Conservation (phyloP, 2,113 vertebrate genomes). For the Athene noctua region DNA sequence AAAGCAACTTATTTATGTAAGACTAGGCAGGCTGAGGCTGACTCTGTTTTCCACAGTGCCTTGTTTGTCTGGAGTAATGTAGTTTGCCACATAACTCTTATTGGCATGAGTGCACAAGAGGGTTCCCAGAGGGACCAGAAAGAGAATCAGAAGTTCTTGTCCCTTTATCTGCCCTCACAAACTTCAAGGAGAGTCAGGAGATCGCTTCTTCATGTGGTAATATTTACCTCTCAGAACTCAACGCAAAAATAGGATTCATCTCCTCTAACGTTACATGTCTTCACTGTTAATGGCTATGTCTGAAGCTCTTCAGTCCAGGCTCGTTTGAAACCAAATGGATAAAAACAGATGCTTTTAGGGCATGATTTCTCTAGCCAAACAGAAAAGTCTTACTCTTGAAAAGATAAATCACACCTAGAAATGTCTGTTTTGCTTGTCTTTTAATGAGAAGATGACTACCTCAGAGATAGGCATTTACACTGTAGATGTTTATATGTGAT, state of each 20-base stretch:
- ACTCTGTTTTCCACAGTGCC: background rate
- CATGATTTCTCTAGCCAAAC: background rate
- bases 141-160: background rate
- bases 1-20: background rate
- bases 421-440: background rate
- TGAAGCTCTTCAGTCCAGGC: background rate
- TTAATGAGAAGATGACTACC: background rate
- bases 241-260: background rate
- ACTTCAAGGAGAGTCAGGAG: background rate
- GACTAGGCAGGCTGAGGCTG: background rate
- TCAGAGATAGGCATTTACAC: background rate
- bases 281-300: background rate
- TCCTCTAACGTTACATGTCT: background rate
- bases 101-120: background rate
- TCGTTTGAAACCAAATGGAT: background rate
- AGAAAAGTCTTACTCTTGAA: background rate
- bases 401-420: background rate
- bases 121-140: background rate
- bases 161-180: background rate
- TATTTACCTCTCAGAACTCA: background rate
- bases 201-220: background rate
- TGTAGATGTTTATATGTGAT: background rate
- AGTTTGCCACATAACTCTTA: background rate
- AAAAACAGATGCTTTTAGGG: background rate
- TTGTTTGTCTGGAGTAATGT: background rate